phyloP scores from a whole-genome alignment of 2,888 invertebrate species.

The Mesorhabditis sp. region DNA sequence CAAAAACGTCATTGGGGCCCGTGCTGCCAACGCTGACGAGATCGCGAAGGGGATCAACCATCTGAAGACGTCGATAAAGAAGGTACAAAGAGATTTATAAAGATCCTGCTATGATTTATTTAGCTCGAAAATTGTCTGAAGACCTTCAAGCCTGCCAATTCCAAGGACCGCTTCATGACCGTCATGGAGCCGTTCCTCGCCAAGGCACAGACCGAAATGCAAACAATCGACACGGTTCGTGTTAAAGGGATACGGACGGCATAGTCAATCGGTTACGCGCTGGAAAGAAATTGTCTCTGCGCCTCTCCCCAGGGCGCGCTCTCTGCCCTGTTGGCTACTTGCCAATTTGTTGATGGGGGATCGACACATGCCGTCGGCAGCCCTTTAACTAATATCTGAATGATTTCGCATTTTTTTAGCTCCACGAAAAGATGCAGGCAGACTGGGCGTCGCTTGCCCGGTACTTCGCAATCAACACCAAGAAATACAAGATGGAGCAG shows the following conservation, averaged over 20 bases:
- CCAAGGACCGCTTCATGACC: slow-evolving; percentile 78
- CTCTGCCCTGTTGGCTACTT: too few species aligned
- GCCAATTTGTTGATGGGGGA: too few species aligned
- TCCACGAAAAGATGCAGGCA: slow-evolving; percentile 87
- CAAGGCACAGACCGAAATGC: slow-evolving; percentile 80
- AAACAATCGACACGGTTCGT: slow-evolving; percentile 71
- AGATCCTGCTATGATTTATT: slow-evolving; percentile 9
- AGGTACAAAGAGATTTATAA: not conserved
- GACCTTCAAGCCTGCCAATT: slow-evolving; percentile 73
- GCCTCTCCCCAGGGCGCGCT: too few species aligned
- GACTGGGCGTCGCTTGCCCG: slow-evolving; percentile 80
- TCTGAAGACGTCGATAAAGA: slow-evolving; percentile 3
- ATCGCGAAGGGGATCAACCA: not conserved
- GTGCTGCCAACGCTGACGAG: not conserved
- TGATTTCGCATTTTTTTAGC: slow-evolving; percentile 58
- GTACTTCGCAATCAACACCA: slow-evolving; percentile 84
- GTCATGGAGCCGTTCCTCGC: slow-evolving; percentile 78
- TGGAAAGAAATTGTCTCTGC: too few species aligned
- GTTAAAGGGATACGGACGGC: too few species aligned
- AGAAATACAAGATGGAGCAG: slow-evolving; percentile 89
- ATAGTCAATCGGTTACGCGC: too few species aligned
- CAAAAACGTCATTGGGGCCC: not conserved
- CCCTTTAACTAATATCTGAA: too few species aligned
- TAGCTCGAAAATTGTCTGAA: slow-evolving; percentile 85
- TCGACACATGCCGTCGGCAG: too few species aligned